A percentile compares a stretch with the other conserved stretches of the same genome.
These are phyloP conservation scores for Miichthys miiuy DNA, from an alignment of 2,797 vertebrate genomes.

Conservation along the genomic window DNA sequence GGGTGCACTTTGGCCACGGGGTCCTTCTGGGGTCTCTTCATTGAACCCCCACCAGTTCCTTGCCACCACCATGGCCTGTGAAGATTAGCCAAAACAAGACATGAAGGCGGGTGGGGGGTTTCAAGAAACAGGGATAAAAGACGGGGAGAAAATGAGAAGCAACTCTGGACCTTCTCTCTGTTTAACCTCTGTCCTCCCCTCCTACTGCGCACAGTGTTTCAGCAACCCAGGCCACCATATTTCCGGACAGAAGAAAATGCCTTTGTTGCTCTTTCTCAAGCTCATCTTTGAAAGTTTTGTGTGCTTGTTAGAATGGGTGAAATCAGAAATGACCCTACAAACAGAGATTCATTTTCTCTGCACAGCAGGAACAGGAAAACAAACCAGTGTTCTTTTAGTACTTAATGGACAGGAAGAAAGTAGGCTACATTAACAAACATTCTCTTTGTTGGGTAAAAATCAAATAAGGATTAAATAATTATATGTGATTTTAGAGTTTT, in stretches of 20 bases:
- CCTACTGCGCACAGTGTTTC: conserved; percentile 38
- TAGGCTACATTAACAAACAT: not conserved
- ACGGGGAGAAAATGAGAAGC: conserved; percentile 53
- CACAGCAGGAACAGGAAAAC: not conserved
- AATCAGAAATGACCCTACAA: conserved; percentile 21
- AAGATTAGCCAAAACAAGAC: conserved; percentile 76
- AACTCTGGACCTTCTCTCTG: conserved; percentile 39
- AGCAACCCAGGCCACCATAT: conserved; percentile 24
- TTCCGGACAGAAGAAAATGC: conserved; percentile 39
- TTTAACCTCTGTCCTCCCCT: conserved; percentile 36
- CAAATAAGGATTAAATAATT: too few species aligned
- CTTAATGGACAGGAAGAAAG: not conserved
- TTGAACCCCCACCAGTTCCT: conserved; percentile 30
- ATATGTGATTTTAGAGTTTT: not conserved
- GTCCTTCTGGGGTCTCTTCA: conserved; percentile 61
- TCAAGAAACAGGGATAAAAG: conserved; percentile 65
- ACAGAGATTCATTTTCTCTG: conserved; percentile 14
- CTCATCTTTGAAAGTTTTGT: conserved; percentile 19
- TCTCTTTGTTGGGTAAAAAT: not conserved
- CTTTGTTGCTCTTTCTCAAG: conserved; percentile 24
- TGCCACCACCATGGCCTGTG: conserved; percentile 56
- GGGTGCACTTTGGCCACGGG: conserved; percentile 63
- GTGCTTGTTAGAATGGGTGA: not conserved
- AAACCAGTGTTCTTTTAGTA: not conserved
- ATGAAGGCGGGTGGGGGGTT: conserved; percentile 47